phyloP scores from a whole-genome alignment of 2,888 invertebrate genomes.

The Perdita meconis region DNA sequence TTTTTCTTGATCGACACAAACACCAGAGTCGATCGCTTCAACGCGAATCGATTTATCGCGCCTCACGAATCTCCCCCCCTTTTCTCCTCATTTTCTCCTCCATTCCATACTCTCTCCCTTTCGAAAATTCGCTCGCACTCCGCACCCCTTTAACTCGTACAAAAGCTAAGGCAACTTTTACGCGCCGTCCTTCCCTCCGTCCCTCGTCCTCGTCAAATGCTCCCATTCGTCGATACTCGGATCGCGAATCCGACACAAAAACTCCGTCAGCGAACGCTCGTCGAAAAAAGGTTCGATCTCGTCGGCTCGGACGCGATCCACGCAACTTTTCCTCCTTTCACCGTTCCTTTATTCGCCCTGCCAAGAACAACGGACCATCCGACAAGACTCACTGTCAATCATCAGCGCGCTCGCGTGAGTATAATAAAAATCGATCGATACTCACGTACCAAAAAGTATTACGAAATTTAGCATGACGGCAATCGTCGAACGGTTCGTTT shows the following conservation, averaged over 20 bases:
- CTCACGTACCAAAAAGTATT: neutral
- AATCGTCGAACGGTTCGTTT: slow-evolving; percentile 8
- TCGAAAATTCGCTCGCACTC: slow-evolving; percentile 13
- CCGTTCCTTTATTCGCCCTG: neutral
- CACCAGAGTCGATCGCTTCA: slow-evolving; percentile 47
- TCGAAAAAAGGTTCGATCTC: neutral
- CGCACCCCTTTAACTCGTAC: slow-evolving; percentile 72
- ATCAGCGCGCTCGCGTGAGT: neutral
- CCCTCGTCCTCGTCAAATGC: neutral
- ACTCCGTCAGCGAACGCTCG: neutral
- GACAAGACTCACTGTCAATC: slow-evolving; percentile 9
- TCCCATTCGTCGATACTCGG: neutral
- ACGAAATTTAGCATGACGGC: neutral
- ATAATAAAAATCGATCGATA: neutral
- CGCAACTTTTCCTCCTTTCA: neutral
- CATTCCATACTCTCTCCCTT: neutral
- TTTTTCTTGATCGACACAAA: slow-evolving; percentile 35
- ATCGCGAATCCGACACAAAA: neutral
- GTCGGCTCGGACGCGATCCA: slow-evolving; percentile 21
- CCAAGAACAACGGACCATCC: neutral
- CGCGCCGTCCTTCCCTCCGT: slow-evolving; percentile 27
- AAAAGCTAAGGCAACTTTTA: slow-evolving; percentile 81
- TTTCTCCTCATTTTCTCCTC: slow-evolving; percentile 7
- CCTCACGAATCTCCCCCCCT: neutral
- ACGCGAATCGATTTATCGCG: slow-evolving; percentile 33